A percentile compares a stretch with the other conserved stretches of the same genome.
phyloP scores from a whole-genome alignment of 2,113 vertebrate species.

The Stegastes partitus region DNA sequence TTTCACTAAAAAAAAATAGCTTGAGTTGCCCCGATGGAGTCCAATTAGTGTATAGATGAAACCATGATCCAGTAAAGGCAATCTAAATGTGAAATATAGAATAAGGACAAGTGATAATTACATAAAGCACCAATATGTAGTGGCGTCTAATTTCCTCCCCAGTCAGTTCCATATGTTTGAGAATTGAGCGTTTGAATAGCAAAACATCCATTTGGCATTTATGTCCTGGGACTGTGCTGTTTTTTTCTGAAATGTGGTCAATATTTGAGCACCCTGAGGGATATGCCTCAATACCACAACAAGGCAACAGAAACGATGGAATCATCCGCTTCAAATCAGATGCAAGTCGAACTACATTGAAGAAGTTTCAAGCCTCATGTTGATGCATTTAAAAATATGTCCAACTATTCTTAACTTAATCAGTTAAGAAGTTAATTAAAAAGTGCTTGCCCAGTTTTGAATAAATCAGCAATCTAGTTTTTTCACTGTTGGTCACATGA shows the following conservation, averaged over 20 bases:
- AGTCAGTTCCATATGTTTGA: conserved; percentile 45
- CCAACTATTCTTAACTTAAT: background rate
- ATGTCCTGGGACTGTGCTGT: conserved; percentile 39
- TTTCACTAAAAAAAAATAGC: too few relatives aligned
- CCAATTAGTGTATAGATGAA: too few relatives aligned
- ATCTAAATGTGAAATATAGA: conserved; percentile 47
- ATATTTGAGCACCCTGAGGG: conserved; percentile 84
- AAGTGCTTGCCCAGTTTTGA: too few relatives aligned
- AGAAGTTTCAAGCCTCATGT: background rate
- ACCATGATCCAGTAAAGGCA: background rate
- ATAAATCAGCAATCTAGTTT: too few relatives aligned
- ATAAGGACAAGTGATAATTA: conserved; percentile 44
- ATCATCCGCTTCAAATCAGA: background rate
- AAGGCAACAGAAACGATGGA: conserved; percentile 28
- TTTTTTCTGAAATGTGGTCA: conserved; percentile 87
- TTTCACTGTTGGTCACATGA: too few relatives aligned
- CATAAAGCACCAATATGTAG: background rate
- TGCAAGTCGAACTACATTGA: background rate
- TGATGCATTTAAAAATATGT: too few relatives aligned
- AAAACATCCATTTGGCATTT: conserved; percentile 49
- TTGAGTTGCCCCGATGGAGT: background rate
- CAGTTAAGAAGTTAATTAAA: background rate
- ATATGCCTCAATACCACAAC: conserved; percentile 38
- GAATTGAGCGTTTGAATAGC: conserved; percentile 56
- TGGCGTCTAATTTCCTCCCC: conserved; percentile 16